Percentiles rank a stretch among this genome's conserved stretches.
These are phyloP conservation scores for Apamea sordens DNA, from an alignment of 2,888 invertebrate genomes.

Conservation along the genomic window DNA sequence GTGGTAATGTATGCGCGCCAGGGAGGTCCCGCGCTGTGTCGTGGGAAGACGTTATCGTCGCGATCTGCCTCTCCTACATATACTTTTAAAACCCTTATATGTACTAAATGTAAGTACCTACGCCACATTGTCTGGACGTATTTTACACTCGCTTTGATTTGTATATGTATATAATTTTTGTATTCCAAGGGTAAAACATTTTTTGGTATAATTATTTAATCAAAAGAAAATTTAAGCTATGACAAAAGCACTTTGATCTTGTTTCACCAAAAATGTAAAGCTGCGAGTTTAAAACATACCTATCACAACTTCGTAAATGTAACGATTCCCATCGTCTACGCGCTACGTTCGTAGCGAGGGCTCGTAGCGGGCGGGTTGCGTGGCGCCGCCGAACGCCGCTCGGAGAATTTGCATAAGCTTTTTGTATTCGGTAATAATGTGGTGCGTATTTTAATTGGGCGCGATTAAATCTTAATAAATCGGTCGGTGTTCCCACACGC, in stretches of 20 bases:
- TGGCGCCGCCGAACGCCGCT: conserved; percentile 70
- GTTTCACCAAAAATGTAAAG: conserved; percentile 14
- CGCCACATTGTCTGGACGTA: conserved; percentile 34
- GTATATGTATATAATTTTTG: conserved; percentile 15
- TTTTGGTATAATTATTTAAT: background rate
- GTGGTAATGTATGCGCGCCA: conserved; percentile 87
- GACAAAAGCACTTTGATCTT: background rate
- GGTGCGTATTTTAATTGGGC: conserved; percentile 87
- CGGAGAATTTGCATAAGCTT: conserved; percentile 82
- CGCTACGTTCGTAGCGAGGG: conserved; percentile 75
- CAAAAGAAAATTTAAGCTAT: background rate
- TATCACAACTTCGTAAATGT: conserved; percentile 25
- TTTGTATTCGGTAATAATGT: conserved; percentile 84
- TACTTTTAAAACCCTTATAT: conserved; percentile 62
- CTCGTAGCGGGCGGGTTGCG: conserved; percentile 72
- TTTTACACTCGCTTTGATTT: conserved; percentile 45
- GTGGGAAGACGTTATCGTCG: conserved; percentile 84
- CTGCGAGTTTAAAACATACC: conserved; percentile 7
- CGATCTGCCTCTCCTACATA: conserved; percentile 68
- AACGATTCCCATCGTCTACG: conserved; percentile 58
- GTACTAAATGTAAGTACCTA: conserved; percentile 50
- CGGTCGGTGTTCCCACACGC: conserved; percentile 86
- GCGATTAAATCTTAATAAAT: conserved; percentile 89
- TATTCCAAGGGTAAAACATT: background rate
- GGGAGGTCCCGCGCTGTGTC: conserved; percentile 84